These are phyloP conservation scores for Micrastur ruficollis DNA, from an alignment of 2,797 vertebrate genomes.

Conservation along the genomic window DNA sequence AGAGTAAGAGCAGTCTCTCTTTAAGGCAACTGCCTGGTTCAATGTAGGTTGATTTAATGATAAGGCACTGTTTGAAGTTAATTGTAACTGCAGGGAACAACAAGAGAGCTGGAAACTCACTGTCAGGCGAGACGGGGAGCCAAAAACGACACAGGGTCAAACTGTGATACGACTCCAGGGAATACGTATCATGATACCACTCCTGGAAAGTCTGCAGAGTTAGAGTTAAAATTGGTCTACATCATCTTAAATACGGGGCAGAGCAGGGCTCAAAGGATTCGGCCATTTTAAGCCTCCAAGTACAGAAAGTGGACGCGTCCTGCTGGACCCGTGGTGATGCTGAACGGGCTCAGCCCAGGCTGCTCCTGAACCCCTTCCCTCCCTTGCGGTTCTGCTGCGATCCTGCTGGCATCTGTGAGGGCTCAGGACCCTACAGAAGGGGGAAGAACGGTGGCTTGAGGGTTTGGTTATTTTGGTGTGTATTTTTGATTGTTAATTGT, in stretches of 20 bases:
- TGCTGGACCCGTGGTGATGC: background rate
- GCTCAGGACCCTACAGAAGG: fast-evolving
- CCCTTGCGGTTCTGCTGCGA: background rate
- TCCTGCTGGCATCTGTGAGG: background rate
- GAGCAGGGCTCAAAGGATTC: background rate
- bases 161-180: background rate
- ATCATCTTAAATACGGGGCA: background rate
- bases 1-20: background rate
- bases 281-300: background rate
- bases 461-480: background rate
- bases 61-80: slow-evolving; percentile 15
- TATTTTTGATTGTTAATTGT: background rate
- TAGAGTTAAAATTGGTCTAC: background rate
- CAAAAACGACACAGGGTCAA: background rate
- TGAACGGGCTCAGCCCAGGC: background rate
- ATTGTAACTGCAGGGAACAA: slow-evolving; percentile 2
- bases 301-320: background rate
- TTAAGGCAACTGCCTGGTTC: background rate
- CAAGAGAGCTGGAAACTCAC: background rate
- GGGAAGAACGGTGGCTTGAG: background rate
- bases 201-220: background rate
- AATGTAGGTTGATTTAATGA: slow-evolving; percentile 6
- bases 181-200: background rate
- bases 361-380: background rate
- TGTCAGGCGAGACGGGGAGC: background rate